These are phyloP conservation scores for Cryptoleucopteryx plumbea DNA, from an alignment of 2,113 vertebrate genomes.

Conservation along the genomic window DNA sequence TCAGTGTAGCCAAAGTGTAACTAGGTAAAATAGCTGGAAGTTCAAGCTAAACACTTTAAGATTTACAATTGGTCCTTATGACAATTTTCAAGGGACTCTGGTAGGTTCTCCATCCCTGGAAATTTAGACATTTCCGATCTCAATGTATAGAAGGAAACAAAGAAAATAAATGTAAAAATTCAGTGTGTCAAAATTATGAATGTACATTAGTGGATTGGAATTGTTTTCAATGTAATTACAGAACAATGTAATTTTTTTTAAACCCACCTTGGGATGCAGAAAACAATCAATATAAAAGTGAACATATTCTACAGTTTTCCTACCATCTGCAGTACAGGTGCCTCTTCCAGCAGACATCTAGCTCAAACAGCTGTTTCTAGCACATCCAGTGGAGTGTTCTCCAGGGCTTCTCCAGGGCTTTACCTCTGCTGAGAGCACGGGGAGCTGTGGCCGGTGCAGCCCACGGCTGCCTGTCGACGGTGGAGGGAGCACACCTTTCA, in stretches of 20 bases:
- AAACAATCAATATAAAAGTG: neutral
- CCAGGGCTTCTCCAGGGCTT: neutral
- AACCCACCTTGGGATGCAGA: neutral
- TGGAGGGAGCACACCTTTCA: neutral
- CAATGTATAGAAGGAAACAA: neutral
- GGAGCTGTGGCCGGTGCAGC: neutral
- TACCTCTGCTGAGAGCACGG: neutral
- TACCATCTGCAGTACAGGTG: constrained; percentile 2
- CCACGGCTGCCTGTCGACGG: fast-evolving
- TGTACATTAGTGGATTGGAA: neutral
- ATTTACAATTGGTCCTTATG: neutral
- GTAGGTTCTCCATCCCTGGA: neutral
- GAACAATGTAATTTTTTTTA: neutral
- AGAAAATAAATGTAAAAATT: neutral
- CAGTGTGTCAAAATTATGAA: neutral
- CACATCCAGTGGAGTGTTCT: neutral
- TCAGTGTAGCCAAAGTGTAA: neutral
- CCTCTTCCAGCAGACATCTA: neutral
- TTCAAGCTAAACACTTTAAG: neutral
- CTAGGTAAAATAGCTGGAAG: neutral
- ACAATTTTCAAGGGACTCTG: neutral
- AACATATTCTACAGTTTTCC: neutral
- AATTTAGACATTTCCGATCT: neutral
- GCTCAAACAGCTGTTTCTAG: neutral
- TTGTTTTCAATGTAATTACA: constrained; percentile 2